Conservation (phyloP, 2,888 invertebrate genomes). For the Adineta ricciae region DNA sequence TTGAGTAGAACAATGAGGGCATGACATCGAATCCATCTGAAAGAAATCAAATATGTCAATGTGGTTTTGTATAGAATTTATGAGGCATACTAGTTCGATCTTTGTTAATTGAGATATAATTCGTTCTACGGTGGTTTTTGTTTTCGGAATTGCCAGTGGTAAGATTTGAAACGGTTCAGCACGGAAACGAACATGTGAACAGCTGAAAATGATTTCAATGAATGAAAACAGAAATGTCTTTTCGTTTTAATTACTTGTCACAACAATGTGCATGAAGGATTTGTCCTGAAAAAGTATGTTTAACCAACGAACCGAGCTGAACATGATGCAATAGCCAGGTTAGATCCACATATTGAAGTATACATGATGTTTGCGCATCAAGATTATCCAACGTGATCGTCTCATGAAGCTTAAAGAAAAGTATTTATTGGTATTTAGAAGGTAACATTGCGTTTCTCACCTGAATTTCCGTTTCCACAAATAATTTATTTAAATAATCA, state of each 20-base stretch:
- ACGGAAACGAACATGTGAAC: conserved; percentile 2
- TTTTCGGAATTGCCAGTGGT: neutral
- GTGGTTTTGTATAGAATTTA: neutral
- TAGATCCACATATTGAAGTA: neutral
- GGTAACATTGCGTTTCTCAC: neutral
- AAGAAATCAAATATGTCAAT: neutral
- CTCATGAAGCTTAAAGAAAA: neutral
- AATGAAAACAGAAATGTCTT: neutral
- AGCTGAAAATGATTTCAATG: neutral
- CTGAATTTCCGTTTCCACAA: neutral
- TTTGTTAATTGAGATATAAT: neutral
- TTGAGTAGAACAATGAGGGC: neutral
- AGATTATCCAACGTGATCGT: neutral
- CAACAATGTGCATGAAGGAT: conserved; percentile 5
- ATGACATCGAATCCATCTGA: neutral
- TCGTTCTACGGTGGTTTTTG: neutral
- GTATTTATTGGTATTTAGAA: neutral
- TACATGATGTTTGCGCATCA: neutral
- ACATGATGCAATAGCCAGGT: neutral
- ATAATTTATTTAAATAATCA: conserved; percentile 1
- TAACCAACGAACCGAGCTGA: neutral
- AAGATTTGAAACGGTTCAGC: neutral
- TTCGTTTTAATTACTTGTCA: neutral
- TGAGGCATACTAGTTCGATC: neutral
- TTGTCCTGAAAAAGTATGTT: neutral